Conservation (phyloP, 1,140 invertebrate species). For the Aphis gossypii region DNA sequence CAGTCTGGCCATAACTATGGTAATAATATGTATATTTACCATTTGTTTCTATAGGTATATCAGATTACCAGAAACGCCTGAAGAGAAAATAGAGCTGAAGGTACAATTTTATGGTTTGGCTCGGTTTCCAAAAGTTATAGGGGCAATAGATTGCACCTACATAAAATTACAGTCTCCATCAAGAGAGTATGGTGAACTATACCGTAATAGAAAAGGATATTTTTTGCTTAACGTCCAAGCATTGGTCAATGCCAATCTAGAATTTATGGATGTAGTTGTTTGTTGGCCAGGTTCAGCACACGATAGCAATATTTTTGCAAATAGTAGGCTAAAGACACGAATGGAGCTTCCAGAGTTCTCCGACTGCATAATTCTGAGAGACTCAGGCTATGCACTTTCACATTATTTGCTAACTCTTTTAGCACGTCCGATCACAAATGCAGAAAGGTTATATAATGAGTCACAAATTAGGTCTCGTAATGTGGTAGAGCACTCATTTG, state of each 20-base stretch:
- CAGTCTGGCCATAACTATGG: too few species aligned
- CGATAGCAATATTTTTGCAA: conserved; percentile 61
- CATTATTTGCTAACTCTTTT: conserved; percentile 57
- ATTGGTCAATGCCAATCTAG: conserved; percentile 63
- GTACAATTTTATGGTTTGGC: conserved; percentile 62
- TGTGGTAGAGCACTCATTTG: not conserved
- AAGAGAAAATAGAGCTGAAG: conserved; percentile 57
- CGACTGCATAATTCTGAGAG: conserved; percentile 60
- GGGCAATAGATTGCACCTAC: conserved; percentile 61
- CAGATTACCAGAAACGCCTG: conserved; percentile 60
- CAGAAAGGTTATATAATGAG: not conserved
- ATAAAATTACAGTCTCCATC: conserved; percentile 63
- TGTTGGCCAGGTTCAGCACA: conserved; percentile 63
- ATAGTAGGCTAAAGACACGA: conserved; percentile 60
- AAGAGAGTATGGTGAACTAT: conserved; percentile 61
- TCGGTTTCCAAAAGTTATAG: conserved; percentile 63
- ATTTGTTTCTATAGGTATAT: conserved; percentile 59
- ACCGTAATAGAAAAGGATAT: conserved; percentile 64
- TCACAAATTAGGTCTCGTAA: conserved; percentile 13
- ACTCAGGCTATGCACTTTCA: conserved; percentile 58
- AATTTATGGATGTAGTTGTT: conserved; percentile 63
- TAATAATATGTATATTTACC: too few species aligned
- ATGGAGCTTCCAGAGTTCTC: conserved; percentile 59
- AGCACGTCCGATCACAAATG: not conserved
- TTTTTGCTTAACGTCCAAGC: conserved; percentile 65